phyloP scores from a whole-genome alignment of 2,888 invertebrate genomes.

The Halocaridina rubra region DNA sequence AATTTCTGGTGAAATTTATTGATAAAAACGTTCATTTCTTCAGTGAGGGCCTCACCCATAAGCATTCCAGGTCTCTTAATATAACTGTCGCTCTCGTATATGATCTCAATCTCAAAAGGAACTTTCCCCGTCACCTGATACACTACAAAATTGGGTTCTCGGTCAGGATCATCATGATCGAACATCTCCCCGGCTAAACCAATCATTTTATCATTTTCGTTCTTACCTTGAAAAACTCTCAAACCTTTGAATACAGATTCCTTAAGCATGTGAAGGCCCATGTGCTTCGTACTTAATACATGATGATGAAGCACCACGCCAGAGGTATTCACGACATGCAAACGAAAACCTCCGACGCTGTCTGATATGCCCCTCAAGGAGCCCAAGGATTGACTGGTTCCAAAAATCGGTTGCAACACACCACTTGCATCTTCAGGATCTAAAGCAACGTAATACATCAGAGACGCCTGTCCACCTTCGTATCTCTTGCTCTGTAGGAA shows the following conservation, averaged over 20 bases:
- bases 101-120: conserved; percentile 70
- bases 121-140: conserved; percentile 66
- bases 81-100: conserved; percentile 67
- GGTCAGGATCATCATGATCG: conserved; percentile 64
- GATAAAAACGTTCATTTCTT: conserved; percentile 75
- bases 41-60: conserved; percentile 76
- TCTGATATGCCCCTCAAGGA: conserved; percentile 82
- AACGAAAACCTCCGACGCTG: conserved; percentile 81
- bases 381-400: conserved; percentile 65
- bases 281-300: conserved; percentile 78
- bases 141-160: conserved; percentile 77
- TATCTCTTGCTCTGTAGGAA: conserved; percentile 63
- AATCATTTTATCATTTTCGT: conserved; percentile 68
- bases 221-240: conserved; percentile 73
- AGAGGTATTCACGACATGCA: conserved; percentile 48
- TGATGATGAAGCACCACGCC: conserved; percentile 78
- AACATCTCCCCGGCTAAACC: conserved; percentile 65
- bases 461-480: conserved; percentile 72
- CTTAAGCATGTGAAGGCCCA: conserved; percentile 79
- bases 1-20: conserved; percentile 81
- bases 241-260: conserved; percentile 81
- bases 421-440: conserved; percentile 74
- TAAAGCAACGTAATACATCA: conserved; percentile 85
- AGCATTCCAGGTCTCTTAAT: conserved; percentile 67
- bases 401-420: conserved; percentile 18